A percentile compares a stretch with the other conserved stretches of the same genome.
Evolutionary conservation across 2,113 vertebrate genomes (phyloP).

Genomic region (Xiphophorus couchianus): DNA sequence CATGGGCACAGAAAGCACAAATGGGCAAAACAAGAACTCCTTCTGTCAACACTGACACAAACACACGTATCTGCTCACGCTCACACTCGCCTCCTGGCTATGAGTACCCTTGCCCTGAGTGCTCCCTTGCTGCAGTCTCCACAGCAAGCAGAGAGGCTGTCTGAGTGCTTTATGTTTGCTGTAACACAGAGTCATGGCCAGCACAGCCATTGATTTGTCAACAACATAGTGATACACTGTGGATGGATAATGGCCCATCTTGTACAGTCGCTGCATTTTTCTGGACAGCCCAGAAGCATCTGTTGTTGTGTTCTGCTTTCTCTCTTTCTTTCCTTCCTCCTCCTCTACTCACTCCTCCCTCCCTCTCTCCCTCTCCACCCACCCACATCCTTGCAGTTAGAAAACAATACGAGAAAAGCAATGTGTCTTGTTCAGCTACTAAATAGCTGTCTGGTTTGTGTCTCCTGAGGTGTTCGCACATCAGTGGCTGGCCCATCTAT

Average conservation of each 20-base stretch:
- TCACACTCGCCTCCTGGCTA: conserved; percentile 41
- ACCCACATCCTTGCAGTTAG: conserved; percentile 60
- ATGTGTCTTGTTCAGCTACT: conserved; percentile 82
- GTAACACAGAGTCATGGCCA: conserved; percentile 72
- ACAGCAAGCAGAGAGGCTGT: conserved; percentile 58
- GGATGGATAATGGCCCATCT: conserved; percentile 74
- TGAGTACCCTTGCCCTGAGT: conserved; percentile 72
- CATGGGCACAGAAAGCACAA: conserved; percentile 25
- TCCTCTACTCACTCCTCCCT: conserved; percentile 24
- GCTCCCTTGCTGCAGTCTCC: conserved; percentile 69
- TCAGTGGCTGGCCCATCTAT: conserved; percentile 80
- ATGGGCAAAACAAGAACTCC: conserved; percentile 22
- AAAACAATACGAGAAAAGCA: conserved; percentile 81
- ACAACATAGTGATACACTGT: conserved; percentile 74
- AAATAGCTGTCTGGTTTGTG: conserved; percentile 82
- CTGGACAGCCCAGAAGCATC: conserved; percentile 55
- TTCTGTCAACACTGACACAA: conserved; percentile 12
- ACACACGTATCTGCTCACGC: conserved; percentile 12
- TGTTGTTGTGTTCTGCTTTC: conserved; percentile 55
- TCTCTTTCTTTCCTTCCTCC: conserved; percentile 31
- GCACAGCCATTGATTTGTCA: conserved; percentile 78
- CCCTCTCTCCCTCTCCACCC: conserved; percentile 32
- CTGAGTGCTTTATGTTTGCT: conserved; percentile 75
- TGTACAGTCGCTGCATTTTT: conserved; percentile 64
- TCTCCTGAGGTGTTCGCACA: conserved; percentile 81